Conservation (phyloP, 2,113 vertebrate species). For the Semicossyphus pulcher region DNA sequence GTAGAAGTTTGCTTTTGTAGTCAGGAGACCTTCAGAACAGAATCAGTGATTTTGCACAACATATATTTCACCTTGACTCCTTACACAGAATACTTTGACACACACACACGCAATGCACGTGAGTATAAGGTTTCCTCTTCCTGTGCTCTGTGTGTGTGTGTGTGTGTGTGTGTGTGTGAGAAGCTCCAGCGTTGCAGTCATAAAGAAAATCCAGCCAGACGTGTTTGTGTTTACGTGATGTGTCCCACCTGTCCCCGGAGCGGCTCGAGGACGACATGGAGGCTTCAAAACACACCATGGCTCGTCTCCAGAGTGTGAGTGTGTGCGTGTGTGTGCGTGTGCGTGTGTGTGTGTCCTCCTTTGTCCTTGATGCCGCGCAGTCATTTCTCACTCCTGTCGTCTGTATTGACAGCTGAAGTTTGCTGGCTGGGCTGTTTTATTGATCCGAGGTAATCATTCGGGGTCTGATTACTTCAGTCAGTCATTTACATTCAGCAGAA, state of each 20-base stretch:
- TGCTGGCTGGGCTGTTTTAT: constrained; percentile 49
- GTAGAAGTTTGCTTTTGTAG: neutral
- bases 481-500: constrained; percentile 35
- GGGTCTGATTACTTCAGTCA: constrained; percentile 39
- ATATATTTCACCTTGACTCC: neutral
- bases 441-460: constrained; percentile 54
- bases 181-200: constrained; percentile 5
- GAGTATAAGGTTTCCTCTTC: too few species aligned
- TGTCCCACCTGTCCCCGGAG: constrained; percentile 34
- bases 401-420: constrained; percentile 40
- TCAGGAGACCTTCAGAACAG: too few species aligned
- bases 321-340: too few species aligned
- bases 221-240: constrained; percentile 23
- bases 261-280: neutral
- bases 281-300: constrained; percentile 41
- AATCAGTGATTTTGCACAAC: neutral
- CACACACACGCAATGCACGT: too few species aligned
- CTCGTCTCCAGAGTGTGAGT: constrained; percentile 8
- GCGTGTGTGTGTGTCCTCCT: constrained; percentile 14
- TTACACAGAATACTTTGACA: too few species aligned
- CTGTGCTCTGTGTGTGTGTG: too few species aligned
- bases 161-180: neutral
- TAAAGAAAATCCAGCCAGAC: constrained; percentile 21
- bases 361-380: constrained; percentile 61
- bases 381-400: constrained; percentile 57